A percentile compares a stretch with the other conserved stretches of the same genome.
phyloP scores from a whole-genome alignment of 2,797 vertebrate genomes.

The Trichosurus vulpecula region DNA sequence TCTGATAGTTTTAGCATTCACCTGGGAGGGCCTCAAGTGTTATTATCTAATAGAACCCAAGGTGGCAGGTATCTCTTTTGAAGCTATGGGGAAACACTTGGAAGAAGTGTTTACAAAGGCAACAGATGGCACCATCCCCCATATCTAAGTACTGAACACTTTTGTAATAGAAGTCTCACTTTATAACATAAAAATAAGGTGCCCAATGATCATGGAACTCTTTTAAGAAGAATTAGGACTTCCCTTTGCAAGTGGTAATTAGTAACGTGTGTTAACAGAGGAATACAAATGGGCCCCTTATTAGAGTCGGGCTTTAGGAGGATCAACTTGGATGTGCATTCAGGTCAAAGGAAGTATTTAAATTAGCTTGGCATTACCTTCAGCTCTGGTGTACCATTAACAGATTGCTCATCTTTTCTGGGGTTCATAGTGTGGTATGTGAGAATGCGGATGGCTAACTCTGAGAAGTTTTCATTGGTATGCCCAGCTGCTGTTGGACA shows the following conservation, averaged over 20 bases:
- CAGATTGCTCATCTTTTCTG: neutral
- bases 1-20: neutral
- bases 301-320: neutral
- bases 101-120: slow-evolving; percentile 35
- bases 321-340: neutral
- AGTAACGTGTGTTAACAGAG: neutral
- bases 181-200: slow-evolving; percentile 1
- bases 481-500: neutral
- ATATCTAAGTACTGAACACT: neutral
- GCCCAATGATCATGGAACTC: neutral
- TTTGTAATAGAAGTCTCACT: neutral
- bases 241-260: neutral
- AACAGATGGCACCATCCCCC: slow-evolving; percentile 61
- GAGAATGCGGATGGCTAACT: neutral
- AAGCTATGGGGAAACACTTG: neutral
- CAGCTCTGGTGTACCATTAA: neutral
- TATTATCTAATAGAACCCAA: neutral
- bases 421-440: neutral
- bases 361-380: neutral
- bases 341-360: neutral
- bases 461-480: neutral
- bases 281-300: neutral
- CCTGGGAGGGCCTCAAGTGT: neutral
- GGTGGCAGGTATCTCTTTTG: neutral
- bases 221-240: neutral